Conservation (phyloP, 1,140 invertebrate genomes). For the Melitaea cinxia region DNA sequence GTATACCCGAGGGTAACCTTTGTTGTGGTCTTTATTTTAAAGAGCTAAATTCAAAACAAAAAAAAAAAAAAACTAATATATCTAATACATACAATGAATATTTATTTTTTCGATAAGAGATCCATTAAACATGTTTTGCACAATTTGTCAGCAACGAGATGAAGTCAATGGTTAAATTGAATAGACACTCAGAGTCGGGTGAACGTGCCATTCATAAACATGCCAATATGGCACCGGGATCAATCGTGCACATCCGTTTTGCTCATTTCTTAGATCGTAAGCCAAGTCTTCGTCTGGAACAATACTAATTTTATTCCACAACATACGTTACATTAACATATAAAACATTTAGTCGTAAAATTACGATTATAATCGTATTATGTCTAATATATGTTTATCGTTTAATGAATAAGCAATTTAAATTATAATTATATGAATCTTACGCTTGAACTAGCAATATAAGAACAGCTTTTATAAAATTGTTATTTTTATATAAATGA, state of each 20-base stretch:
- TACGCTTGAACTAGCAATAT: too few relatives aligned
- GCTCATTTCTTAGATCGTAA: constrained; percentile 56
- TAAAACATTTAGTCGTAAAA: too few relatives aligned
- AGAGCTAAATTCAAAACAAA: too few relatives aligned
- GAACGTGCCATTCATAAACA: constrained; percentile 68
- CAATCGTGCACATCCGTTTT: constrained; percentile 74
- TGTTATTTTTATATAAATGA: too few relatives aligned
- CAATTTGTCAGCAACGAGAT: constrained; percentile 14
- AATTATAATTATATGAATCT: too few relatives aligned
- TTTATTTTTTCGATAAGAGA: not conserved
- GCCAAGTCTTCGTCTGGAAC: constrained; percentile 57
- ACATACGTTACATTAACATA: constrained; percentile 4
- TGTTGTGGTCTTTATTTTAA: constrained; percentile 10
- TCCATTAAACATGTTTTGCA: not conserved
- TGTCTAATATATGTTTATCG: too few relatives aligned
- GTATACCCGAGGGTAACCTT: constrained; percentile 13
- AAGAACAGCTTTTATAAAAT: too few relatives aligned
- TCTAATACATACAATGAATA: not conserved
- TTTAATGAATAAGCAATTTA: too few relatives aligned
- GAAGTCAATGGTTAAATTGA: constrained; percentile 39
- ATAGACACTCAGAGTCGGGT: constrained; percentile 39
- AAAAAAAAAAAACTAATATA: too few relatives aligned
- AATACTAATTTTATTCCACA: constrained; percentile 38
- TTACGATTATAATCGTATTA: too few relatives aligned
- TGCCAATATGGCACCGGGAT: constrained; percentile 70